Conservation (phyloP, 1,140 invertebrate species). For the Tetragonula clypearis region DNA sequence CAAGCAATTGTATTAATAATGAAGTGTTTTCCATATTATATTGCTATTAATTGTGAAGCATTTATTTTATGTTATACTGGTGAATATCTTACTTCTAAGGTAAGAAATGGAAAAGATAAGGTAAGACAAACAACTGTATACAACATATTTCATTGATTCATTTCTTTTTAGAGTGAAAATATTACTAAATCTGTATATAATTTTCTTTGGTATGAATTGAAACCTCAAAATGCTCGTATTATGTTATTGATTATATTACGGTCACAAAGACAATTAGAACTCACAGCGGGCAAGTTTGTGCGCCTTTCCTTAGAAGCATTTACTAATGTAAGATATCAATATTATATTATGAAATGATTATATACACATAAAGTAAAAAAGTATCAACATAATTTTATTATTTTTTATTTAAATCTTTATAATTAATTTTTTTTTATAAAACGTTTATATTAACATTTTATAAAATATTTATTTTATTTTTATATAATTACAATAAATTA, state of each 20-base stretch:
- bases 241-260: slow-evolving; percentile 37
- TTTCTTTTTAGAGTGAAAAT: slow-evolving; percentile 31
- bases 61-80: slow-evolving; percentile 57
- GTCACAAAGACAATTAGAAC: slow-evolving; percentile 41
- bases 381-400: neutral
- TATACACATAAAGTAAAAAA: neutral
- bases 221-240: slow-evolving; percentile 28
- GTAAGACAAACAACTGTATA: neutral
- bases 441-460: too few relatives aligned
- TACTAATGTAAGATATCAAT: slow-evolving; percentile 41
- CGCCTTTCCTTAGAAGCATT: slow-evolving; percentile 51
- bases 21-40: slow-evolving; percentile 47
- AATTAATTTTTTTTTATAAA: too few relatives aligned
- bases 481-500: neutral
- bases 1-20: slow-evolving; percentile 1
- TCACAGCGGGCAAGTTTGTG: slow-evolving; percentile 52
- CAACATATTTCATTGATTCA: neutral
- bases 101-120: neutral
- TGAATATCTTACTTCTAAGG: slow-evolving; percentile 56
- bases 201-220: slow-evolving; percentile 50
- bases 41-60: slow-evolving; percentile 46
- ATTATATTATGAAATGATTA: neutral
- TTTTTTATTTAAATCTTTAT: neutral
- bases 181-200: slow-evolving; percentile 39
- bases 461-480: neutral